These are phyloP conservation scores for Volucella inflata DNA, from an alignment of 2,888 invertebrate species.

Conservation along the genomic window DNA sequence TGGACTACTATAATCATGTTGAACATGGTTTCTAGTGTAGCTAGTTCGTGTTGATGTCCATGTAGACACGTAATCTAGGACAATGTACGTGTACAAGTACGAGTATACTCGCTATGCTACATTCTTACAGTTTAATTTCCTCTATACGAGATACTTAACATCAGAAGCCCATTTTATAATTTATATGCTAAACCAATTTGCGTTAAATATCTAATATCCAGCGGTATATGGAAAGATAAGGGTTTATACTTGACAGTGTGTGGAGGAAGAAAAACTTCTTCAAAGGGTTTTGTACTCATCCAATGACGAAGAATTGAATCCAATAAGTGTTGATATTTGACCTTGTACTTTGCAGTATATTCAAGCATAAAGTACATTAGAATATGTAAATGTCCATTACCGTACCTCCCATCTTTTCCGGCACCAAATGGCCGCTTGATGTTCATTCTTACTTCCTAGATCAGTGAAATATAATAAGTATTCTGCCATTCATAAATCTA, in stretches of 20 bases:
- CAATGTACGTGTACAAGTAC: background rate
- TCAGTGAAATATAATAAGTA: too few relatives aligned
- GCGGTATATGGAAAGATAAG: background rate
- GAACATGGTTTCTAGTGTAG: background rate
- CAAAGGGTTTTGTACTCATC: too few relatives aligned
- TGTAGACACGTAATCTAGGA: background rate
- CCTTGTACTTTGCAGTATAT: too few relatives aligned
- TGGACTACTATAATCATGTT: constrained; percentile 36
- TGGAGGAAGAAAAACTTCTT: background rate
- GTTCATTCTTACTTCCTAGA: too few relatives aligned
- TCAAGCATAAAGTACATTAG: too few relatives aligned
- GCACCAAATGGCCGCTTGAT: too few relatives aligned
- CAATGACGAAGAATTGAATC: too few relatives aligned
- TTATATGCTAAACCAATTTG: constrained; percentile 51
- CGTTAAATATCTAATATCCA: constrained; percentile 33
- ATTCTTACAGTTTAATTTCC: constrained; percentile 23
- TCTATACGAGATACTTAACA: constrained; percentile 25
- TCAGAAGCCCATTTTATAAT: constrained; percentile 40
- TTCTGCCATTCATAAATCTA: too few relatives aligned
- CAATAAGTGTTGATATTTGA: too few relatives aligned
- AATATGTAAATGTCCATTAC: too few relatives aligned
- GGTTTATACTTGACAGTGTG: background rate
- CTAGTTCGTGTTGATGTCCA: background rate
- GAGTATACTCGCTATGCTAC: background rate
- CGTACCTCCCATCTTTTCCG: too few relatives aligned